phyloP scores from a whole-genome alignment of 2,797 vertebrate species.

The Synanceia verrucosa region DNA sequence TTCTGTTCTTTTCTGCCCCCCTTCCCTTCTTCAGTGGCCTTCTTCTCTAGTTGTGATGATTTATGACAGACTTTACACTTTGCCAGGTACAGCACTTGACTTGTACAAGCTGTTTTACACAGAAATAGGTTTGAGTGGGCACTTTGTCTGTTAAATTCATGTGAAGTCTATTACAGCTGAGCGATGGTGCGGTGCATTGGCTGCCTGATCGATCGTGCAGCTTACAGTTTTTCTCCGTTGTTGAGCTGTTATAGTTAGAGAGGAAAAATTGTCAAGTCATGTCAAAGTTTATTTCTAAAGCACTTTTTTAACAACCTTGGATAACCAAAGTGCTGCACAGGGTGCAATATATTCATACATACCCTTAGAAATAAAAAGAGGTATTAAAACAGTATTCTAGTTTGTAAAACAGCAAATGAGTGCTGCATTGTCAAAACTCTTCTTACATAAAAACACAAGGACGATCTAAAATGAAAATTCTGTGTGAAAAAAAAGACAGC shows the following conservation, averaged over 20 bases:
- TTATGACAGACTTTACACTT: slow-evolving; percentile 7
- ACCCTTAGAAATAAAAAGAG: no score
- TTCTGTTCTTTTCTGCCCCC: not conserved
- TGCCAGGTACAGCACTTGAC: not conserved
- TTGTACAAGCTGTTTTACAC: not conserved
- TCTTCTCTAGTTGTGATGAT: not conserved
- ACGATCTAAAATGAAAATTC: not conserved
- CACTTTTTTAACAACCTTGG: no score
- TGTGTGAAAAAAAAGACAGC: not conserved
- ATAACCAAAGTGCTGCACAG: no score
- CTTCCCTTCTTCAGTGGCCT: not conserved
- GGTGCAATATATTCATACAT: no score
- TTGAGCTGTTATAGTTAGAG: not conserved
- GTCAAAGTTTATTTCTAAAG: no score
- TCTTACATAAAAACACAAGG: not conserved
- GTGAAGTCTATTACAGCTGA: no score
- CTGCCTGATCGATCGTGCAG: not conserved
- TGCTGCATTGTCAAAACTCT: not conserved
- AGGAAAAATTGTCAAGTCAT: no score
- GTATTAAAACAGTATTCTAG: not conserved
- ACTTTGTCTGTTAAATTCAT: not conserved
- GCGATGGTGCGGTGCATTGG: not conserved
- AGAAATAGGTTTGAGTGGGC: not conserved
- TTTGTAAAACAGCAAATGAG: not conserved
- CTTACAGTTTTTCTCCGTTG: not conserved